phyloP scores from a whole-genome alignment of 2,113 vertebrate species.

The Spea multiplicata region DNA sequence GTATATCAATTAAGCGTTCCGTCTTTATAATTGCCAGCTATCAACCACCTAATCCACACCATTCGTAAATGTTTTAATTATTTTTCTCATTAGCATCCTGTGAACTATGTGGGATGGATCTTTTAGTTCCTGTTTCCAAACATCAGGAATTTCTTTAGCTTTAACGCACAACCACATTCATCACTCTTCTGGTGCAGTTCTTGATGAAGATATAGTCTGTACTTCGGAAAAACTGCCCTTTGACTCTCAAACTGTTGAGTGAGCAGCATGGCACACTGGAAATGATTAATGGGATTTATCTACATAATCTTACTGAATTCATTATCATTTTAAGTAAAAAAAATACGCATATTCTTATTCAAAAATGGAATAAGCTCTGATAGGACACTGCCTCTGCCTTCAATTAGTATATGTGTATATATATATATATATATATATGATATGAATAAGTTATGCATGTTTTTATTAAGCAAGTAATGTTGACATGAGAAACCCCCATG shows the following conservation, averaged over 20 bases:
- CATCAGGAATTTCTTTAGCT: constrained; percentile 25
- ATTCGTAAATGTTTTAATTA: constrained; percentile 77
- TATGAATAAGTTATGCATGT: too few species aligned
- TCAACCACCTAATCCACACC: constrained; percentile 75
- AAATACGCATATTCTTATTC: constrained; percentile 14
- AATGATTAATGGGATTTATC: constrained; percentile 33
- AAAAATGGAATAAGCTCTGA: constrained; percentile 7
- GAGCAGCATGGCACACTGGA: constrained; percentile 4
- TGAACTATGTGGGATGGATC: constrained; percentile 28
- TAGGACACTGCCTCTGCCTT: not conserved
- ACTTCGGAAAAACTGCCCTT: constrained; percentile 15
- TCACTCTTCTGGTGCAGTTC: not conserved
- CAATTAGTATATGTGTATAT: not conserved
- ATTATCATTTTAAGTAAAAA: constrained; percentile 37
- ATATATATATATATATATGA: too few species aligned
- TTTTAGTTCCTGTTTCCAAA: constrained; percentile 16
- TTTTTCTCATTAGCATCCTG: constrained; percentile 76
- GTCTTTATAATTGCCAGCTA: constrained; percentile 77
- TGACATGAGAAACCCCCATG: too few species aligned
- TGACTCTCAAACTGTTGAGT: constrained; percentile 3
- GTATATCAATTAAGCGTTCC: constrained; percentile 76
- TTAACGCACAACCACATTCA: constrained; percentile 23
- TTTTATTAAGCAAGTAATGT: too few species aligned
- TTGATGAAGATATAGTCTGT: constrained; percentile 18
- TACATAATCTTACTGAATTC: constrained; percentile 24